These are phyloP conservation scores for Percopsis transmontana DNA, from an alignment of 2,113 vertebrate genomes.

Conservation along the genomic window DNA sequence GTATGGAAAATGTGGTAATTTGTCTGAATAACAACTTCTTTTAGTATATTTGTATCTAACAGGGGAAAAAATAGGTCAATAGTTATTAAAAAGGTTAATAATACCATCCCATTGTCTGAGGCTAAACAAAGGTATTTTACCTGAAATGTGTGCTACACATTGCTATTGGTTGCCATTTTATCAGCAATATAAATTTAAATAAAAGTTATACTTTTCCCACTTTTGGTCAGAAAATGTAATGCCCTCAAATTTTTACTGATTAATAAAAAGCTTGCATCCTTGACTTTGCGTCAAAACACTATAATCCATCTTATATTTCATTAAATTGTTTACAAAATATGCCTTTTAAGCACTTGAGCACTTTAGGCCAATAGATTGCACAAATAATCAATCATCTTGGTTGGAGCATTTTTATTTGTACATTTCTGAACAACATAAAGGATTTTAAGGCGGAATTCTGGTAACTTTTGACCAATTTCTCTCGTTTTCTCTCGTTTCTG, in stretches of 20 bases:
- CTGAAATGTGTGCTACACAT: not conserved
- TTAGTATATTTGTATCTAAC: not conserved
- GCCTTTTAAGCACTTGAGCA: constrained; percentile 24
- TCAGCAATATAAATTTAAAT: constrained; percentile 22
- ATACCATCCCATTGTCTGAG: not conserved
- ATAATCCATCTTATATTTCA: constrained; percentile 26
- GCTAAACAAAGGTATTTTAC: not conserved
- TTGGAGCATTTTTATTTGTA: too few relatives aligned
- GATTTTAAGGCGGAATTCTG: too few relatives aligned
- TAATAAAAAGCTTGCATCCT: constrained; percentile 35
- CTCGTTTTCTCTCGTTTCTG: too few relatives aligned
- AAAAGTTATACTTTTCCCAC: constrained; percentile 16
- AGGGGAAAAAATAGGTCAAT: too few relatives aligned
- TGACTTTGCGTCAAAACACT: constrained; percentile 36
- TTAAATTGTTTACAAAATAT: constrained; percentile 25
- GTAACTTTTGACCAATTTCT: too few relatives aligned
- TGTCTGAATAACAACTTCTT: not conserved
- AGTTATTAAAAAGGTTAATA: too few relatives aligned
- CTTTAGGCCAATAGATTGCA: too few relatives aligned
- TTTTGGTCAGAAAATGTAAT: constrained; percentile 42
- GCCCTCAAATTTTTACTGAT: constrained; percentile 51
- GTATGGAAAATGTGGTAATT: not conserved
- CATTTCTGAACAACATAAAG: too few relatives aligned
- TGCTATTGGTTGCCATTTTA: constrained; percentile 11
- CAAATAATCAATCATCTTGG: too few relatives aligned